Evolutionary conservation across 2,797 vertebrate species (phyloP), one percentile per base, ranked within the genome.

Genomic region (Prunella strophiata): DNA sequence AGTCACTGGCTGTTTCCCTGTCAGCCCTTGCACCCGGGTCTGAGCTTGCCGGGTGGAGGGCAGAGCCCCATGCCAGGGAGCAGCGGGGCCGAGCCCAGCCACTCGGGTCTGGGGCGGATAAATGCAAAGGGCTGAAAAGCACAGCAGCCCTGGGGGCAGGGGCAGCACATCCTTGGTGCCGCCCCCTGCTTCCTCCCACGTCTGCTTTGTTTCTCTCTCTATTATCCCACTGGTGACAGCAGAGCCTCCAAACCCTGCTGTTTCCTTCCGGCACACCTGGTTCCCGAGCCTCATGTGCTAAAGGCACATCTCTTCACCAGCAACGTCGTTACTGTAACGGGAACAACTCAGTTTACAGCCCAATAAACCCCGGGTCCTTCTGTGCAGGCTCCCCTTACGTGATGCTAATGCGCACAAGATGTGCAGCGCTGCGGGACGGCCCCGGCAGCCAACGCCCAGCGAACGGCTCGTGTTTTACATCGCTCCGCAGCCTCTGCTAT

Each of bases 281-380:
- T 45, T 92, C 67, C 81, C 5, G 5, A 93, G 80, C 88, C 82
- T 81, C 65, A 9, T 76, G 63, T 57, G 88, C 29, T 8, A 81
- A 73, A 70, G 76, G 76, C 79, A 32, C 86, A 73, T 93, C 71
- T 76, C 81, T 84, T 50, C 89, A 76, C 91, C 58, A 74, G 83
- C 79, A 47, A 16, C 27, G 42, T 85, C 73, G 38, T 87, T 92
- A 80, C 63, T 83, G 81, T 94, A 96, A 50, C 10, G 47, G 93
- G 91, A 96, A 95, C 88, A 73, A 59, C 38, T 34, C 59, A 34
- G 68, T 97, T 97, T 96, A 96, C 90, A 96, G 79, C 84, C 82
- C 94, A 42, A 93, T 96, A 95, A 96, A 93, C 76, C 87, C 86
- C 86, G 21, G 29, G 61, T 94, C 95, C 94, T 93, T 87, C 95